Evolutionary conservation across 2,888 invertebrate genomes (phyloP).

Genomic region (Orthosia gothica): DNA sequence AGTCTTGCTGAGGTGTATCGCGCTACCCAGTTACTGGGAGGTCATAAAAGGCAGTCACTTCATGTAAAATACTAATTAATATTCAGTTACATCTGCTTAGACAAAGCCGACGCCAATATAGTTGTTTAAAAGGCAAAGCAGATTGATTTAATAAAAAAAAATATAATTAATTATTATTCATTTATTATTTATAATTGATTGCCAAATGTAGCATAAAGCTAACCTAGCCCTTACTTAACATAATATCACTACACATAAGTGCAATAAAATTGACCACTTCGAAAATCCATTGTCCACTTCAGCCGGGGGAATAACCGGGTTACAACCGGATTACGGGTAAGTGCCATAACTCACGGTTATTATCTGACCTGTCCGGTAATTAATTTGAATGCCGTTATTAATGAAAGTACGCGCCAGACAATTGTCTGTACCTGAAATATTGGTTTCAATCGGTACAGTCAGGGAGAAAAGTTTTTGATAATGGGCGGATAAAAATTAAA

Average conservation of each 20-base stretch:
- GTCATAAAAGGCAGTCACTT: no score
- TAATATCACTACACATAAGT: slow-evolving; percentile 2
- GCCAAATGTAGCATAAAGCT: background rate
- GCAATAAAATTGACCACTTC: slow-evolving; percentile 15
- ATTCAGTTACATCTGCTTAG: no score
- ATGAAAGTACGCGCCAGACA: slow-evolving; percentile 69
- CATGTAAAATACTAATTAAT: no score
- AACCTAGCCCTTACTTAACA: no score
- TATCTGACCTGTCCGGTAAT: slow-evolving; percentile 66
- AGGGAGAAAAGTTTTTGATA: slow-evolving; percentile 22
- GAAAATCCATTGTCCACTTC: slow-evolving; percentile 48
- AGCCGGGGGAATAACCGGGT: slow-evolving; percentile 48
- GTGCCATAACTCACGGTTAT: slow-evolving; percentile 66
- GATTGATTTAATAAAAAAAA: no score
- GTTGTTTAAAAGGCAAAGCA: no score
- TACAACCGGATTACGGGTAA: slow-evolving; percentile 52
- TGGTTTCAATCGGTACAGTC: slow-evolving; percentile 65
- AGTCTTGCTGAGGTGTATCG: no score
- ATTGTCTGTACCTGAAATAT: slow-evolving; percentile 71
- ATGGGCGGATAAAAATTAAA: background rate
- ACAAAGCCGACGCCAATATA: no score
- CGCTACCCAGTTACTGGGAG: no score
- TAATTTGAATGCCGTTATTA: slow-evolving; percentile 71
- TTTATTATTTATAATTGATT: background rate
- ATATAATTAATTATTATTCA: no score